phyloP scores from a whole-genome alignment of 1,140 invertebrate species.

The Trachelipus rathkii region DNA sequence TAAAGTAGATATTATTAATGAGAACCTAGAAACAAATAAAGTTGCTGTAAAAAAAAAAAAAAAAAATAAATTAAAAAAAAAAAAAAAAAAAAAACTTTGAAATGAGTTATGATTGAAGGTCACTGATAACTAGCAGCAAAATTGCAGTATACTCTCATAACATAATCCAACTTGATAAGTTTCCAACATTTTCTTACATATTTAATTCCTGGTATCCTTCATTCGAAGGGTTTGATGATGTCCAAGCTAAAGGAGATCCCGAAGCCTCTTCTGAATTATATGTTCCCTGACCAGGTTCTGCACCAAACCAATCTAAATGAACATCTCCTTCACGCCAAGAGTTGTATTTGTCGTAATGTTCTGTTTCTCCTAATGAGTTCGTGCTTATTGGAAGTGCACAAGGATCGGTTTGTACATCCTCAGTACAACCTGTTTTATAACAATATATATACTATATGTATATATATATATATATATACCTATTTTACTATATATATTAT shows the following conservation, averaged over 20 bases:
- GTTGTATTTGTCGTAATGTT: conserved; percentile 50
- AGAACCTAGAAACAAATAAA: no score
- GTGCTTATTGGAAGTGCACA: conserved; percentile 53
- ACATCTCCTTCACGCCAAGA: conserved; percentile 51
- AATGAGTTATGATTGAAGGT: no score
- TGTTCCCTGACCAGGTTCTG: conserved; percentile 51
- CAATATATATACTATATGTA: no score
- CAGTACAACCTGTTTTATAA: conserved; percentile 27
- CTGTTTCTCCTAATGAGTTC: conserved; percentile 46
- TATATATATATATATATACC: no score
- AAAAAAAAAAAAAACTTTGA: no score
- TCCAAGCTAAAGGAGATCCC: conserved; percentile 54
- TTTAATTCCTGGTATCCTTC: conserved; percentile 50
- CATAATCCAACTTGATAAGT: background rate
- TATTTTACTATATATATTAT: no score
- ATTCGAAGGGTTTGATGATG: conserved; percentile 49
- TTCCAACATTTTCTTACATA: conserved; percentile 30
- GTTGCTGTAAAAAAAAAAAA: no score
- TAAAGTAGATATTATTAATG: no score
- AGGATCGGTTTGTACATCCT: conserved; percentile 37
- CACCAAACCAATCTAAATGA: conserved; percentile 53
- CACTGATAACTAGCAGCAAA: no score
- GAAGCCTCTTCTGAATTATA: conserved; percentile 48
- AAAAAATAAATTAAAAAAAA: no score
- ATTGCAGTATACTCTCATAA: no score